Conservation (phyloP, 2,888 invertebrate species). For the Calameuta idolon region DNA sequence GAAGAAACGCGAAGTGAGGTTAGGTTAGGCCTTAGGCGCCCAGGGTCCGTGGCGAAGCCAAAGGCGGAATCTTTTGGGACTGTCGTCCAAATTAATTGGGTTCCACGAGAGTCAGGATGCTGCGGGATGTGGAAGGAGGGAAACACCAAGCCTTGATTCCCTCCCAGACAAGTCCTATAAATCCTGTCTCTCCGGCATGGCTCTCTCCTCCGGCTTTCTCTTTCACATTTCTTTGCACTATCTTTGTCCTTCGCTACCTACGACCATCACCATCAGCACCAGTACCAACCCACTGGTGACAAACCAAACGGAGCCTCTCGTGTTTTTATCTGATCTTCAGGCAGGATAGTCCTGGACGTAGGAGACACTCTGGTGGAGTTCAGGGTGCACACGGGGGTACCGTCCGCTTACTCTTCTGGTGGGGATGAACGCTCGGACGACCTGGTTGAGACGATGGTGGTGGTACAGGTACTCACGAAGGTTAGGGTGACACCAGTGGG, state of each 20-base stretch:
- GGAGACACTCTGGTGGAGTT: constrained; percentile 38
- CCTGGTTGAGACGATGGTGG: no score
- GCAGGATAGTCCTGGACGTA: constrained; percentile 40
- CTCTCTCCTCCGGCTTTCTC: constrained; percentile 6
- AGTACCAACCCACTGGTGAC: constrained; percentile 47
- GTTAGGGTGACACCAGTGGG: constrained; percentile 17
- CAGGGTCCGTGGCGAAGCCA: constrained; percentile 15
- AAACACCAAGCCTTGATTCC: constrained; percentile 50
- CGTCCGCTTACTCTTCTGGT: neutral
- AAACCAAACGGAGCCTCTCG: constrained; percentile 46
- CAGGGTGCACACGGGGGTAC: no score
- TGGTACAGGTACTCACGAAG: constrained; percentile 9
- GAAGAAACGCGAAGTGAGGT: constrained; percentile 22
- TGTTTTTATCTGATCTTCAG: constrained; percentile 49
- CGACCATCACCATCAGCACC: constrained; percentile 14
- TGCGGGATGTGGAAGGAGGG: constrained; percentile 43
- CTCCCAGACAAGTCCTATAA: constrained; percentile 51
- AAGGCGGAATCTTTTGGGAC: constrained; percentile 49
- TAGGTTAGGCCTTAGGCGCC: constrained; percentile 10
- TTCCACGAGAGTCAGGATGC: constrained; percentile 39
- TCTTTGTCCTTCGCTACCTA: no score
- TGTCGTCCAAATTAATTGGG: constrained; percentile 56
- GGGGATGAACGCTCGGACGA: constrained; percentile 5
- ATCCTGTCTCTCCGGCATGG: constrained; percentile 36
- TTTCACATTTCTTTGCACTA: constrained; percentile 8